Evolutionary conservation across 2,797 vertebrate genomes (phyloP).

Genomic region (Sciaenops ocellatus): DNA sequence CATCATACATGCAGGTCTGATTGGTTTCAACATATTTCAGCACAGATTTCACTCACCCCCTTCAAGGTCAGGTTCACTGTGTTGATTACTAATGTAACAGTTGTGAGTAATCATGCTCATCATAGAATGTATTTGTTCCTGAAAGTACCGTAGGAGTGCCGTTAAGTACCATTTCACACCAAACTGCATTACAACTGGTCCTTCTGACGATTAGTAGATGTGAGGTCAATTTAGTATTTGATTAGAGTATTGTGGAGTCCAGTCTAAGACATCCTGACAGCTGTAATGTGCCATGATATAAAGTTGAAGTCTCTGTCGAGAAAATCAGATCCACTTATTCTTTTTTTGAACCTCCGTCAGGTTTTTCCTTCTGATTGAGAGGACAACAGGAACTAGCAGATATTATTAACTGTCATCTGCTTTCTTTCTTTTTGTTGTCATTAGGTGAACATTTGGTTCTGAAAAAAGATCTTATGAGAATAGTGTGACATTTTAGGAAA

Average conservation of each 20-base stretch:
- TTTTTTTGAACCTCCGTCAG: slow-evolving; percentile 5
- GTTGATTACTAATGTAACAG: slow-evolving; percentile 54
- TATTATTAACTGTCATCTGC: slow-evolving; percentile 4
- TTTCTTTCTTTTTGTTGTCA: slow-evolving; percentile 1
- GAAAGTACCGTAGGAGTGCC: slow-evolving; percentile 60
- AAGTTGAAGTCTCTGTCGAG: slow-evolving; percentile 22
- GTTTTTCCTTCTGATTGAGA: slow-evolving; percentile 20
- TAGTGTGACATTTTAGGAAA: background rate
- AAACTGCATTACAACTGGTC: slow-evolving; percentile 37
- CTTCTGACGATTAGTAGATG: slow-evolving; percentile 47
- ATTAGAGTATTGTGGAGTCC: slow-evolving; percentile 54
- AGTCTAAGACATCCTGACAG: slow-evolving; percentile 48
- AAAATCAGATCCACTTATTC: slow-evolving; percentile 21
- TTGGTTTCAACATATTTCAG: slow-evolving; percentile 49
- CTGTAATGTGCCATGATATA: slow-evolving; percentile 48
- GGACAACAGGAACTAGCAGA: slow-evolving; percentile 7
- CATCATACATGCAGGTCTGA: slow-evolving; percentile 49
- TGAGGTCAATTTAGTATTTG: slow-evolving; percentile 61
- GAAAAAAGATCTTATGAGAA: background rate
- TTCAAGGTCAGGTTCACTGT: slow-evolving; percentile 59
- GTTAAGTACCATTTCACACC: slow-evolving; percentile 55
- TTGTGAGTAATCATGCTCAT: slow-evolving; percentile 62
- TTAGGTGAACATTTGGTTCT: background rate
- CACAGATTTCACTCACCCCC: slow-evolving; percentile 25
- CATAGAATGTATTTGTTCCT: slow-evolving; percentile 71